A percentile compares a stretch with the other conserved stretches of the same genome.
Conservation (phyloP, 1,140 invertebrate species). For the Aphelenchoides avenae region DNA sequence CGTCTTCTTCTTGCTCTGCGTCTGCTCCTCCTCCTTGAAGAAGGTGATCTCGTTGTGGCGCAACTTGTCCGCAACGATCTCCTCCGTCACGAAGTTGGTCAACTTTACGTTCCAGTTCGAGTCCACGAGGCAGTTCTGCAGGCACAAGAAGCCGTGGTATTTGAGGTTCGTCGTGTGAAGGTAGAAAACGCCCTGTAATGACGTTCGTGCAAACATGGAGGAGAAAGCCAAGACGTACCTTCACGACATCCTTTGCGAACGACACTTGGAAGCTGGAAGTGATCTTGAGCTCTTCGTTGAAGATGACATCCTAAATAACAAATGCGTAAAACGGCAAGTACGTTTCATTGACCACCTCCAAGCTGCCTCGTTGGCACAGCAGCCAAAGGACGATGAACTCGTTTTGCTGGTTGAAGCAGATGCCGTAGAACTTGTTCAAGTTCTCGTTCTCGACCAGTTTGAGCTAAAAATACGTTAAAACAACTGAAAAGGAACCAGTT, state of each 20-base stretch:
- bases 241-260: slow-evolving; percentile 58
- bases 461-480: slow-evolving; percentile 42
- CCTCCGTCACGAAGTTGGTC: slow-evolving; percentile 56
- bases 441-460: slow-evolving; percentile 58
- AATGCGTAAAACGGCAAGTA: slow-evolving; percentile 15
- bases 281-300: slow-evolving; percentile 58
- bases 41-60: slow-evolving; percentile 49
- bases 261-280: slow-evolving; percentile 59
- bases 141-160: slow-evolving; percentile 55
- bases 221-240: slow-evolving; percentile 33
- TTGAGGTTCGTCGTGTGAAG: slow-evolving; percentile 46
- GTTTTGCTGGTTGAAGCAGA: slow-evolving; percentile 59
- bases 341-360: slow-evolving; percentile 39
- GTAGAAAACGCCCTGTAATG: slow-evolving; percentile 49
- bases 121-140: slow-evolving; percentile 59
- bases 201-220: neutral
- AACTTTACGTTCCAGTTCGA: slow-evolving; percentile 59
- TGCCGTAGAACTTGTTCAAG: slow-evolving; percentile 59
- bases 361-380: slow-evolving; percentile 51
- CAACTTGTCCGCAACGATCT: slow-evolving; percentile 54
- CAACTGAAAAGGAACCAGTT: slow-evolving; percentile 20
- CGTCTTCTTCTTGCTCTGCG: slow-evolving; percentile 7
- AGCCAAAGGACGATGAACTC: slow-evolving; percentile 57
- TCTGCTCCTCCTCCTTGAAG: slow-evolving; percentile 12
- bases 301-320: slow-evolving; percentile 52